Conservation (phyloP, 2,113 vertebrate species). For the Hylia prasina region DNA sequence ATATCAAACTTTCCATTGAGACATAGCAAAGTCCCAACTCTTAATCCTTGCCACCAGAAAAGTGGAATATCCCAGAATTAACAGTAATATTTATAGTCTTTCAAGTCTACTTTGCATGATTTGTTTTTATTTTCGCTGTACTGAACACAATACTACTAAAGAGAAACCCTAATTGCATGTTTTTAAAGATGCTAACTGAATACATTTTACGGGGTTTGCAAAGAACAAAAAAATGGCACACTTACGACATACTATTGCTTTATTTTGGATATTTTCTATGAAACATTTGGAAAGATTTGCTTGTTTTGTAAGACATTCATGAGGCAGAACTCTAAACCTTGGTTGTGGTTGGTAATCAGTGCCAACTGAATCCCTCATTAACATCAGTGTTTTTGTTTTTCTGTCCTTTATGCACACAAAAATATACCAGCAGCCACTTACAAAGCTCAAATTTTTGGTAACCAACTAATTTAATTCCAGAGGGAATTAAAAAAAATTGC, state of each 20-base stretch:
- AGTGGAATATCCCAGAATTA: neutral
- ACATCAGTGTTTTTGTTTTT: neutral
- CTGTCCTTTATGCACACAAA: neutral
- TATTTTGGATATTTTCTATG: slow-evolving; percentile 9
- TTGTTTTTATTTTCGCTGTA: neutral
- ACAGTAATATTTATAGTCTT: neutral
- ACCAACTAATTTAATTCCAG: neutral
- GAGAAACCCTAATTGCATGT: neutral
- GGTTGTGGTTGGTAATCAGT: neutral
- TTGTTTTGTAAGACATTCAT: neutral
- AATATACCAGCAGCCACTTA: neutral
- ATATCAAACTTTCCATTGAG: neutral
- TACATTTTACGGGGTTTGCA: neutral
- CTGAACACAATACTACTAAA: neutral
- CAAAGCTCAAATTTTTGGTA: neutral
- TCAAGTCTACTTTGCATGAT: neutral
- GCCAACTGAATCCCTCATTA: neutral
- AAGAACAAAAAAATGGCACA: neutral
- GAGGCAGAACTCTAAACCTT: neutral
- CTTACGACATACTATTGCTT: neutral
- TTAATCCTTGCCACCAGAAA: neutral
- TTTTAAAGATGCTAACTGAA: neutral
- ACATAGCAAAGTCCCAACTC: neutral
- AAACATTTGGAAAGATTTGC: neutral
- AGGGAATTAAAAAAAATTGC: neutral